These are phyloP conservation scores for Elanus axillaris DNA, from an alignment of 2,113 vertebrate genomes.

Conservation along the genomic window DNA sequence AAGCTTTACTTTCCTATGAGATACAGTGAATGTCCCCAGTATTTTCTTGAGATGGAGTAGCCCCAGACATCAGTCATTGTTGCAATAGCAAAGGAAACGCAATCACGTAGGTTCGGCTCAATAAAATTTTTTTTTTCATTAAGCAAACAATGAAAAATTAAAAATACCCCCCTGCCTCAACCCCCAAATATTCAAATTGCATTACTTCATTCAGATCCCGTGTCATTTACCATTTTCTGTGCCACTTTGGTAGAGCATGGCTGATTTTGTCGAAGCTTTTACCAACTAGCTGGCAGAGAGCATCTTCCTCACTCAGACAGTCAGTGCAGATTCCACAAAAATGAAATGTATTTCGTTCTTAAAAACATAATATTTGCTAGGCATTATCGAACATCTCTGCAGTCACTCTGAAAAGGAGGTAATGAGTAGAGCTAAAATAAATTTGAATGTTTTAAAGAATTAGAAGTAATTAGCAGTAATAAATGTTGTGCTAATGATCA, in stretches of 20 bases:
- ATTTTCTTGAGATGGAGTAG: background rate
- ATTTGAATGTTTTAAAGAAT: background rate
- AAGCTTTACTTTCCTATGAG: background rate
- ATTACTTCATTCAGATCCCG: background rate
- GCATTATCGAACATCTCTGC: constrained; percentile 84
- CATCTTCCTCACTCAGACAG: background rate
- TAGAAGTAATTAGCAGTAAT: background rate
- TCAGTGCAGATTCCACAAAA: background rate
- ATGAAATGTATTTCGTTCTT: background rate
- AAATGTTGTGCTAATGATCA: background rate
- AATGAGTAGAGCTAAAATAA: constrained; percentile 75
- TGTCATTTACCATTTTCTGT: background rate
- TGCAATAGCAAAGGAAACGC: background rate
- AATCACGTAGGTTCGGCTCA: background rate
- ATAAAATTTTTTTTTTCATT: background rate
- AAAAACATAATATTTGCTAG: constrained; percentile 61
- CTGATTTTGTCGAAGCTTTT: background rate
- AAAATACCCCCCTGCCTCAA: background rate
- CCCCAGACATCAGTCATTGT: background rate
- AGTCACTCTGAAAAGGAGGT: constrained; percentile 84
- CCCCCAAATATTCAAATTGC: background rate
- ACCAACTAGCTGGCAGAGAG: background rate
- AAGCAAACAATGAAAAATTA: background rate
- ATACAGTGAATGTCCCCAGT: background rate
- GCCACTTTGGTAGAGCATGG: background rate